A percentile compares a stretch with the other conserved stretches of the same genome.
Evolutionary conservation across 2,113 vertebrate species (phyloP).

Genomic region (Arvicanthis niloticus): DNA sequence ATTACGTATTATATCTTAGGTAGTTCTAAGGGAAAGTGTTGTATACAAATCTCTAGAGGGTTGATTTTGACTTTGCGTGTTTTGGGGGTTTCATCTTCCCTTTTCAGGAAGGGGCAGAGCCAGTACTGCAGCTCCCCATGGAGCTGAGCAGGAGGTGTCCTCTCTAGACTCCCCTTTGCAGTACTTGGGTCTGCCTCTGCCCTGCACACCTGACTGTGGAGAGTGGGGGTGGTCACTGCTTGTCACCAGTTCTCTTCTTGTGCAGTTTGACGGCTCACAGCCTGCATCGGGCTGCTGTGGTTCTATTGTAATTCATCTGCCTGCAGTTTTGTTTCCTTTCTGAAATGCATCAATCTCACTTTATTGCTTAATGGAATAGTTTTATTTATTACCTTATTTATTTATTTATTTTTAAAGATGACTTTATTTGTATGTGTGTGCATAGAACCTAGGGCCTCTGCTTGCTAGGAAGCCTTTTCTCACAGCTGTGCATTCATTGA

Average conservation of each 20-base stretch:
- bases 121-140: not conserved
- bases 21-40: not conserved
- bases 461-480: not conserved
- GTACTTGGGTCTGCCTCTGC: not conserved
- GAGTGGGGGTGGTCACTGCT: not conserved
- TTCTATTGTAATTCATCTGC: not conserved
- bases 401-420: not conserved
- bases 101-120: not conserved
- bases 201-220: rapidly evolving
- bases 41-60: not conserved
- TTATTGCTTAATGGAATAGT: not conserved
- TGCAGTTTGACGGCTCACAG: not conserved
- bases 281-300: not conserved
- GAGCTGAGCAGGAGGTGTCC: not conserved
- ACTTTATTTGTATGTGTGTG: not conserved
- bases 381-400: not conserved
- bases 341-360: not conserved
- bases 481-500: not conserved
- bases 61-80: not conserved
- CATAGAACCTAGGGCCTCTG: not conserved
- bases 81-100: not conserved
- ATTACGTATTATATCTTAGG: not conserved
- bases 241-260: not conserved
- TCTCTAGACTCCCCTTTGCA: not conserved
- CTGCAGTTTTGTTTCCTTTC: not conserved